Evolutionary conservation across 2,113 vertebrate species (phyloP).

Genomic region (Aldabrachelys gigantea): DNA sequence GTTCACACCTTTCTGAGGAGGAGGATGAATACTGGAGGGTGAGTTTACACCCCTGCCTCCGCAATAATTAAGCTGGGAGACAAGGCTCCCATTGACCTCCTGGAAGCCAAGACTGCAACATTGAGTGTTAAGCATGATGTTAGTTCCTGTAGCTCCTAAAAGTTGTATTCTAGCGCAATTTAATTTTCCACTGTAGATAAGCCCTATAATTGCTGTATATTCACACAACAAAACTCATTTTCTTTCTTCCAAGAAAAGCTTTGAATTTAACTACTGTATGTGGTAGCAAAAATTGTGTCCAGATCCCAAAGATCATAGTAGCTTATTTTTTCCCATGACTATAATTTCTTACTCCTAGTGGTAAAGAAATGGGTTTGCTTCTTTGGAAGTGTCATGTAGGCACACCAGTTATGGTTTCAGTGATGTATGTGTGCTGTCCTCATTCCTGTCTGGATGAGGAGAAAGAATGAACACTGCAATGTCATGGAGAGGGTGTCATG

Average conservation of each 20-base stretch:
- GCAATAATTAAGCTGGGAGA: not conserved
- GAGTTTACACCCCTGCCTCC: not conserved
- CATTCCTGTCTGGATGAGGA: not conserved
- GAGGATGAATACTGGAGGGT: fast-evolving
- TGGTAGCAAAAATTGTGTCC: fast-evolving
- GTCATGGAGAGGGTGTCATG: not conserved
- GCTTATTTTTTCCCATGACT: not conserved
- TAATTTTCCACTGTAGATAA: not conserved
- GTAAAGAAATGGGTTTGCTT: fast-evolving
- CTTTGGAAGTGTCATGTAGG: too few relatives aligned
- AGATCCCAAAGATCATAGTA: not conserved
- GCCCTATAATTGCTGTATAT: not conserved
- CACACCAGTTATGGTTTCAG: not conserved
- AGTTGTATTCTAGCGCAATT: not conserved
- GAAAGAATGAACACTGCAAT: not conserved
- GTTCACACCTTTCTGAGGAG: not conserved
- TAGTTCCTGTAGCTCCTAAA: not conserved
- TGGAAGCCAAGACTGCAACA: not conserved
- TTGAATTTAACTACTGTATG: not conserved
- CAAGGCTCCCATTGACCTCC: not conserved
- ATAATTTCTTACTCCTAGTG: not conserved
- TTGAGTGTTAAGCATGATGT: not conserved
- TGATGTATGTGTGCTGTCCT: fast-evolving
- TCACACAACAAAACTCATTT: not conserved
- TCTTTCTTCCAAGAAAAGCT: not conserved